Percentiles rank a stretch among this genome's conserved stretches.
Evolutionary conservation across 1,140 invertebrate genomes (phyloP).

Genomic region (Ridgeia piscesae): DNA sequence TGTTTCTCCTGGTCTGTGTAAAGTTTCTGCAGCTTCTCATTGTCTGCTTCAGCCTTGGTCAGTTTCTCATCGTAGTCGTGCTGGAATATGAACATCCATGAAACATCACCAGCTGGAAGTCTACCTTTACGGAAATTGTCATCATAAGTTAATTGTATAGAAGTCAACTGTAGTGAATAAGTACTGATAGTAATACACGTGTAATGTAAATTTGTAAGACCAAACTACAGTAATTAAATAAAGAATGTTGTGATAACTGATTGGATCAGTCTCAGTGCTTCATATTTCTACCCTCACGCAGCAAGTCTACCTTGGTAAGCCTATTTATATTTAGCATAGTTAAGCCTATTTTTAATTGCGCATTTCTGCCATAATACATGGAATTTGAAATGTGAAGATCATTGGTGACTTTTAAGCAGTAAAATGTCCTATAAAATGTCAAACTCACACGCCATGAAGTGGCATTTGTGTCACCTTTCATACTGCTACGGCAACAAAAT

Average conservation of each 20-base stretch:
- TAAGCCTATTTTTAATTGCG: too few species aligned
- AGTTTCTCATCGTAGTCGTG: conserved; percentile 29
- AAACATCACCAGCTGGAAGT: not conserved
- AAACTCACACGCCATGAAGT: not conserved
- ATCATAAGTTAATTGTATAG: too few species aligned
- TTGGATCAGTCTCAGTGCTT: too few species aligned
- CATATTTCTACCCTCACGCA: too few species aligned
- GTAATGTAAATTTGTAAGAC: too few species aligned
- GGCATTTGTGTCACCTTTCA: not conserved
- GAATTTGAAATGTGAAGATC: not conserved
- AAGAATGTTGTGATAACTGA: too few species aligned
- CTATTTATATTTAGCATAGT: too few species aligned
- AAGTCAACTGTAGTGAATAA: too few species aligned
- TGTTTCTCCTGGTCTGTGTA: not conserved
- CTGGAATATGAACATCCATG: conserved; percentile 34
- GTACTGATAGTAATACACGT: too few species aligned
- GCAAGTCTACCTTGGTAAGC: too few species aligned
- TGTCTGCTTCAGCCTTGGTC: conserved; percentile 21
- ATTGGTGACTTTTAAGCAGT: not conserved
- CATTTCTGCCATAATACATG: not conserved
- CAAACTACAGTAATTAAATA: too few species aligned
- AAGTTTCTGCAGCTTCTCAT: conserved; percentile 64
- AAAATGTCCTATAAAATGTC: not conserved
- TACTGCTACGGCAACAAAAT: not conserved
- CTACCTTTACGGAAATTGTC: not conserved